A percentile compares a stretch with the other conserved stretches of the same genome.
Conservation (phyloP, 2,113 vertebrate genomes). For the Anthoscopus minutus region DNA sequence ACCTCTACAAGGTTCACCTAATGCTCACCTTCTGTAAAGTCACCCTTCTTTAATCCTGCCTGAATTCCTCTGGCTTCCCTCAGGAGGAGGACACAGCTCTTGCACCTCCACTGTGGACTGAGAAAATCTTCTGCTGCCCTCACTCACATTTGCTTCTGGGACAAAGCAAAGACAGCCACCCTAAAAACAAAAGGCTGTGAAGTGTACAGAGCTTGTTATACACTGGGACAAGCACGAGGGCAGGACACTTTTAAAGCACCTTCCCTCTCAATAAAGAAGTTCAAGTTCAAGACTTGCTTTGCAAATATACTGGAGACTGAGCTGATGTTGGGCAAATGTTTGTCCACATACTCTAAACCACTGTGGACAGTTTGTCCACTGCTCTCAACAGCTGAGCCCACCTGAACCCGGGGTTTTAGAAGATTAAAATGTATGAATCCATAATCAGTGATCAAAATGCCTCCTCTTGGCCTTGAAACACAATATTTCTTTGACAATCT, state of each 20-base stretch:
- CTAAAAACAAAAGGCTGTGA: background rate
- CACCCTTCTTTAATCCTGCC: background rate
- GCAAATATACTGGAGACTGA: background rate
- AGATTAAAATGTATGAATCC: background rate
- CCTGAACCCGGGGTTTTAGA: background rate
- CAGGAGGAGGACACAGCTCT: background rate
- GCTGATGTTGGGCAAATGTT: background rate
- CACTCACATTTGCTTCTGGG: accelerated
- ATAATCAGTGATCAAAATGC: background rate
- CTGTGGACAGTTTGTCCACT: background rate
- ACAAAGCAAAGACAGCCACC: background rate
- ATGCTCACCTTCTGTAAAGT: background rate
- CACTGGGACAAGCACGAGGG: background rate
- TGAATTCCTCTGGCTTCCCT: background rate
- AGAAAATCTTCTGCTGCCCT: background rate
- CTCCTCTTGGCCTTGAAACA: background rate
- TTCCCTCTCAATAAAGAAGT: background rate
- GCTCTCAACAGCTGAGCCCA: background rate
- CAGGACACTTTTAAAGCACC: background rate
- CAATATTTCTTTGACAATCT: background rate
- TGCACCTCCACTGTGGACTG: background rate
- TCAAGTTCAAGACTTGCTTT: background rate
- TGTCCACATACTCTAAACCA: background rate
- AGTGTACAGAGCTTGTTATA: background rate
- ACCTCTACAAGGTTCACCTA: background rate